Evolutionary conservation across 2,888 invertebrate genomes (phyloP).

Genomic region (Pyrrhia umbra): DNA sequence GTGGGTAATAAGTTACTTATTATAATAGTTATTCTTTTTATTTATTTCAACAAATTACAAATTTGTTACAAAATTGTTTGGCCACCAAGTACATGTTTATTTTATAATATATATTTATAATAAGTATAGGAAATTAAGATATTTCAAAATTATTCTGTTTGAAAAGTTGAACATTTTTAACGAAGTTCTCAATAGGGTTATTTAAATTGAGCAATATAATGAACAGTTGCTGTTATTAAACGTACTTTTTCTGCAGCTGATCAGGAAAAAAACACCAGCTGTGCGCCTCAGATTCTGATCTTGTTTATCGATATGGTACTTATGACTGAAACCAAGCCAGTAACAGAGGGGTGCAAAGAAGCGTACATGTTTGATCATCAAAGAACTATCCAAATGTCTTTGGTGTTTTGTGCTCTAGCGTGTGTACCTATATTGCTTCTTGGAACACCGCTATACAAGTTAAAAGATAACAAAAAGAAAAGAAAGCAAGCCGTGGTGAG

Average conservation of each 20-base stretch:
- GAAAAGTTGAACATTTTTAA: too few species aligned
- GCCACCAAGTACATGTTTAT: too few species aligned
- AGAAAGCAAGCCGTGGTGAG: conserved; percentile 61
- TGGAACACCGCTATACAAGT: conserved; percentile 92
- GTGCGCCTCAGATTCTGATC: conserved; percentile 94
- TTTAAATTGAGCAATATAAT: background rate
- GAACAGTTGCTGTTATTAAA: background rate
- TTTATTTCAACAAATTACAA: background rate
- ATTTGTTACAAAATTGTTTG: too few species aligned
- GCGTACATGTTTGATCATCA: conserved; percentile 90
- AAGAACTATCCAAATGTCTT: conserved; percentile 88
- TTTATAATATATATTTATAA: too few species aligned
- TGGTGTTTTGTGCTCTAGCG: conserved; percentile 90
- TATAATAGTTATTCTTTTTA: background rate
- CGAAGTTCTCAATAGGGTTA: too few species aligned
- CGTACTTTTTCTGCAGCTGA: conserved; percentile 58
- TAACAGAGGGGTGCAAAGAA: conserved; percentile 78
- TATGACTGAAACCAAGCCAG: conserved; percentile 75
- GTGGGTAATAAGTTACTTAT: conserved; percentile 63
- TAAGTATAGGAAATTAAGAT: too few species aligned
- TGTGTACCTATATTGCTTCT: conserved; percentile 94
- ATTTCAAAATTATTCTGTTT: too few species aligned
- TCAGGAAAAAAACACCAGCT: conserved; percentile 76
- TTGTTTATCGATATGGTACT: conserved; percentile 95
- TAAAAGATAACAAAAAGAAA: conserved; percentile 61